A percentile compares a stretch with the other conserved stretches of the same genome.
phyloP scores from a whole-genome alignment of 2,888 invertebrate genomes.

The Leptinotarsa haldemani region DNA sequence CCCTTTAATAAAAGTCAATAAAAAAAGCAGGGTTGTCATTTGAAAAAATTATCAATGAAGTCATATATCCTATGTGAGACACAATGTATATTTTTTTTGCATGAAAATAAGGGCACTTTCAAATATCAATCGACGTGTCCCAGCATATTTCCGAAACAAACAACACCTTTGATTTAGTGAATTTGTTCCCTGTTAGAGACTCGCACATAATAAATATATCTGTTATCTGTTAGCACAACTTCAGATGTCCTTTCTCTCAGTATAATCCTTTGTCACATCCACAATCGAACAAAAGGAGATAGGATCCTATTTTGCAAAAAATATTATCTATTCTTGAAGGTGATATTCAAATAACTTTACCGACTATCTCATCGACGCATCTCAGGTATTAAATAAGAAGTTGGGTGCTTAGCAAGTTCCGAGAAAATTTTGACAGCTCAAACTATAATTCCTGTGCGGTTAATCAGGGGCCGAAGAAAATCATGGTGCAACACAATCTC shows the following conservation, averaged over 20 bases:
- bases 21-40: too few relatives aligned
- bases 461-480: conserved; percentile 8
- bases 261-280: not conserved
- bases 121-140: too few relatives aligned
- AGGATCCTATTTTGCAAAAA: not conserved
- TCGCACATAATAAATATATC: too few relatives aligned
- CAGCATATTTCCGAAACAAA: too few relatives aligned
- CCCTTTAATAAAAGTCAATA: too few relatives aligned
- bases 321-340: not conserved
- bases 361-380: not conserved
- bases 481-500: not conserved
- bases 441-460: conserved; percentile 15
- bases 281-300: not conserved
- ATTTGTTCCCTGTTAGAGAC: too few relatives aligned
- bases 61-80: too few relatives aligned
- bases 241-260: not conserved
- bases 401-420: not conserved
- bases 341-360: not conserved
- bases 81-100: too few relatives aligned
- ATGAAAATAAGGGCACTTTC: too few relatives aligned
- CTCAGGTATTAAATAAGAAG: not conserved
- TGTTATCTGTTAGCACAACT: too few relatives aligned
- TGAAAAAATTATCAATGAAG: too few relatives aligned
- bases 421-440: conserved; percentile 14
- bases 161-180: too few relatives aligned